Evolutionary conservation across 2,113 vertebrate species (phyloP).

Genomic region (Ariopsis seemanni): DNA sequence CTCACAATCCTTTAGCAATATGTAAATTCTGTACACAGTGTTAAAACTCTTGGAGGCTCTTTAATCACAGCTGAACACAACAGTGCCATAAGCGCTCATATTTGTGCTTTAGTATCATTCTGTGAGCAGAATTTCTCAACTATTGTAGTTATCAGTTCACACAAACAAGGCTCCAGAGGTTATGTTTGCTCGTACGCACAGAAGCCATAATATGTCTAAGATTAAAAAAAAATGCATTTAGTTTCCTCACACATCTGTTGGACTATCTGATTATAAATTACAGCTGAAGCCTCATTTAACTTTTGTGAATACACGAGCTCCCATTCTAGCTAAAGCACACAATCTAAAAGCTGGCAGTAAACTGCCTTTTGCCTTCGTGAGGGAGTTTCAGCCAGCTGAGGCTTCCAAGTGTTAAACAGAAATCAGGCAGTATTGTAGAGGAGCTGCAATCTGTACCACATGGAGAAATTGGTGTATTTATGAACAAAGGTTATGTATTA

Average conservation of each 20-base stretch:
- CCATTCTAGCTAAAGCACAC: neutral
- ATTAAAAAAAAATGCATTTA: neutral
- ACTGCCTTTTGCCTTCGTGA: conserved; percentile 10
- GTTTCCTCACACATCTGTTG: neutral
- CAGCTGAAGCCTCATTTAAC: conserved; percentile 10
- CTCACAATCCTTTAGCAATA: neutral
- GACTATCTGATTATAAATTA: neutral
- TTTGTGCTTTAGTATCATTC: neutral
- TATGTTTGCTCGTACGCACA: neutral
- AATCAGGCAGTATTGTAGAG: conserved; percentile 32
- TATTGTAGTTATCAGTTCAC: neutral
- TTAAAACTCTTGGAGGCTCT: neutral
- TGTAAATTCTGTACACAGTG: neutral
- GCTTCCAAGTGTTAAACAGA: neutral
- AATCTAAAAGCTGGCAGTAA: conserved; percentile 9
- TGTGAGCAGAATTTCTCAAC: neutral
- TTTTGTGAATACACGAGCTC: conserved; percentile 15
- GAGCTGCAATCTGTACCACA: neutral
- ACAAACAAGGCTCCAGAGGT: neutral
- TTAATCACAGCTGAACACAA: neutral
- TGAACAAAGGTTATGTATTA: neutral
- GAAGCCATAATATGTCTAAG: neutral
- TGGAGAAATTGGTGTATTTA: conserved; percentile 2
- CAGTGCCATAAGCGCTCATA: neutral
- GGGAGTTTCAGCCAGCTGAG: neutral